Evolutionary conservation across 2,888 invertebrate species (phyloP).

Genomic region (Imbricaverruca yamaguchii): DNA sequence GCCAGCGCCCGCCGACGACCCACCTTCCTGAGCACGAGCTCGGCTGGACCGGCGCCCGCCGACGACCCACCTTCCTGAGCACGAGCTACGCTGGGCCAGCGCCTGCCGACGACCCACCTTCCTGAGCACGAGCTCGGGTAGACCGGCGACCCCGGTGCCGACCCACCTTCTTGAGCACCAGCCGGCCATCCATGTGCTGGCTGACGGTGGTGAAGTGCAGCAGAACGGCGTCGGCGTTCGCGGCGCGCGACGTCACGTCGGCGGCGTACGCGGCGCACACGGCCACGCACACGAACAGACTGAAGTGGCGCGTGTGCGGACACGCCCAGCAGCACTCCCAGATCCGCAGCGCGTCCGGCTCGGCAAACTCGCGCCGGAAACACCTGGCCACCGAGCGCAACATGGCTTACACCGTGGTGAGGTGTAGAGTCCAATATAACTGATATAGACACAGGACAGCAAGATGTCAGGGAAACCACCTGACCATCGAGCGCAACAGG

Average conservation of each 20-base stretch:
- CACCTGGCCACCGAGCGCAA: slow-evolving; percentile 52
- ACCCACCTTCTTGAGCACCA: slow-evolving; percentile 69
- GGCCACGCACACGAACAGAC: slow-evolving; percentile 85
- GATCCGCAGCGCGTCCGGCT: slow-evolving; percentile 78
- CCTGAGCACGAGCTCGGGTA: no score
- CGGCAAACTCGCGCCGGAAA: slow-evolving; percentile 85
- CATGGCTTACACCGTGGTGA: not conserved
- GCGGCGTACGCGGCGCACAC: slow-evolving; percentile 83
- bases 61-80: no score
- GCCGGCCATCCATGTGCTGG: slow-evolving; percentile 92
- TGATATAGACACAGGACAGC: no score
- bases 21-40: no score
- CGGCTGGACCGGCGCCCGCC: no score
- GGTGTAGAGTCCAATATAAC: no score
- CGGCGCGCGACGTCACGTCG: slow-evolving; percentile 82
- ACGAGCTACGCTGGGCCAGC: no score
- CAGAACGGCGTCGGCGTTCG: slow-evolving; percentile 89
- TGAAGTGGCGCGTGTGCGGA: slow-evolving; percentile 92
- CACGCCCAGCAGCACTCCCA: slow-evolving; percentile 98
- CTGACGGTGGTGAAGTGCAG: slow-evolving; percentile 91
- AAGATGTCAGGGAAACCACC: no score
- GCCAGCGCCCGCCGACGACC: no score
- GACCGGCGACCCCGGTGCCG: no score
- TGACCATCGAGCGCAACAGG: no score
- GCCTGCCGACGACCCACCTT: no score